A percentile compares a stretch with the other conserved stretches of the same genome.
phyloP scores from a whole-genome alignment of 2,797 vertebrate species.

The Leucoraja ocellata region DNA sequence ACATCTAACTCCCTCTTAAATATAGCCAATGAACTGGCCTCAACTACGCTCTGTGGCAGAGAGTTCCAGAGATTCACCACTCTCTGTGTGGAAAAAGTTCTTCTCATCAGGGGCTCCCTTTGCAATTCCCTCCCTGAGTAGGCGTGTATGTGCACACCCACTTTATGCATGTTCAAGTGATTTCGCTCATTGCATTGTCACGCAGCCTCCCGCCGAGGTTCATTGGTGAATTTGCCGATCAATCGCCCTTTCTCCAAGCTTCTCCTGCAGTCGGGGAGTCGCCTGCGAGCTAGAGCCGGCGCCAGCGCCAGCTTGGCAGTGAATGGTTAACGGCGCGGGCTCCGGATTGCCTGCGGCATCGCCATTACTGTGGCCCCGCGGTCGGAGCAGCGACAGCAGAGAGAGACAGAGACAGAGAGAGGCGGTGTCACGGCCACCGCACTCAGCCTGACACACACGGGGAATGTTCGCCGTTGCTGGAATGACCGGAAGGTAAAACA shows the following conservation, averaged over 20 bases:
- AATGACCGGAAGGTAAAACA: conserved; percentile 64
- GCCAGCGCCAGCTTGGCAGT: background rate
- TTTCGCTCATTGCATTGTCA: background rate
- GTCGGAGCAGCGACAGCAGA: background rate
- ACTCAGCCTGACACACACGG: background rate
- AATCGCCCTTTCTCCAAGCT: background rate
- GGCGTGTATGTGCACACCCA: background rate
- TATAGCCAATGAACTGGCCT: no score
- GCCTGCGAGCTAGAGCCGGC: background rate
- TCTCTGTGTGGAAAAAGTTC: no score
- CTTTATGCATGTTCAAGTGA: background rate
- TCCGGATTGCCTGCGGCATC: background rate
- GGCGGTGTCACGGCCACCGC: no score
- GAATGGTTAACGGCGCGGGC: background rate
- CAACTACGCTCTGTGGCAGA: no score
- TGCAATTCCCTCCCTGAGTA: background rate
- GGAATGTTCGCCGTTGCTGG: conserved; percentile 61
- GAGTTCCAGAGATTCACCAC: no score
- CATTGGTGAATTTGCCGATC: background rate
- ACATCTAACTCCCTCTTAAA: no score
- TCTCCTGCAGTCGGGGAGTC: background rate
- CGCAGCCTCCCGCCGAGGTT: background rate
- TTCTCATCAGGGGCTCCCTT: background rate
- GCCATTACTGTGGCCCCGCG: background rate
- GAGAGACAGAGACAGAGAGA: no score